Conservation (phyloP, 2,888 invertebrate genomes). For the Aleiodes leptofemur region DNA sequence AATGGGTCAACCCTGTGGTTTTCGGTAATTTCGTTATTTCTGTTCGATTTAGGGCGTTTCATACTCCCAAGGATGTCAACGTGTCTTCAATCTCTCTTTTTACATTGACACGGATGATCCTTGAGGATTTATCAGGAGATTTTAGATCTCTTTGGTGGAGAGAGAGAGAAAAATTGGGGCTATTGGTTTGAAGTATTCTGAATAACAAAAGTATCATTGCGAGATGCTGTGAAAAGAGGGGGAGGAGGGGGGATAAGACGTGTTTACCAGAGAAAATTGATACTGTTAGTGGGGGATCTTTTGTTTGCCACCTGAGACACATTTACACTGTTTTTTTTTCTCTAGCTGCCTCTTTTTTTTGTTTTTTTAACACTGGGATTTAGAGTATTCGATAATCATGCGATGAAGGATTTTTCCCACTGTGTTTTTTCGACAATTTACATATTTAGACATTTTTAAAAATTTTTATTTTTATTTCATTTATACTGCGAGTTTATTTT, state of each 20-base stretch:
- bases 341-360: neutral
- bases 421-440: no score
- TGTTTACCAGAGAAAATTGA: constrained; percentile 31
- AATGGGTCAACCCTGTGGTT: no score
- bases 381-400: constrained; percentile 6
- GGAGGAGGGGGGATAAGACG: constrained; percentile 14
- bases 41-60: no score
- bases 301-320: constrained; percentile 25
- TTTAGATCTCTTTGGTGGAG: neutral
- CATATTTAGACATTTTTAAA: no score
- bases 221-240: neutral
- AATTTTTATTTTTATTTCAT: no score
- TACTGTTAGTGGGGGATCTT: constrained; percentile 24
- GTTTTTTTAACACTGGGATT: neutral
- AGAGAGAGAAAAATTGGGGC: constrained; percentile 12
- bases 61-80: constrained; percentile 1
- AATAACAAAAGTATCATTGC: constrained; percentile 59
- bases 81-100: neutral
- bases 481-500: neutral
- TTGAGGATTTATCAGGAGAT: constrained; percentile 13
- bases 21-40: no score
- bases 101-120: neutral
- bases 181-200: constrained; percentile 50
- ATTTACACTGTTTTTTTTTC: neutral
- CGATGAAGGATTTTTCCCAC: no score